phyloP scores from a whole-genome alignment of 2,888 invertebrate genomes.

The Laothoe populi region DNA sequence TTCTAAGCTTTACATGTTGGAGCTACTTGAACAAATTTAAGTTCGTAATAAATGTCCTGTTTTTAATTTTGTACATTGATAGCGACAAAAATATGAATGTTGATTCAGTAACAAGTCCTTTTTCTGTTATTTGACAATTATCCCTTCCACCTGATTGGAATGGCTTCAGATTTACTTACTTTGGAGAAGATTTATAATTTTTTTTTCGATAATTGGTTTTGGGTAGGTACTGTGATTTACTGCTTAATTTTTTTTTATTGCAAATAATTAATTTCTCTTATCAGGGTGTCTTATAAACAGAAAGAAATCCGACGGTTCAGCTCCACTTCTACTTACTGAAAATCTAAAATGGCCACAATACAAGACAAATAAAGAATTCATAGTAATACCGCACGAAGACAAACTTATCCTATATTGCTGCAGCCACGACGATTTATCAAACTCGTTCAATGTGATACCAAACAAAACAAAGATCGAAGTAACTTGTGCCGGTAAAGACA shows the following conservation, averaged over 20 bases:
- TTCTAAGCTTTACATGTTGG: not conserved
- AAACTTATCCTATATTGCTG: slow-evolving; percentile 37
- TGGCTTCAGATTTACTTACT: no score
- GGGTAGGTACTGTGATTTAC: no score
- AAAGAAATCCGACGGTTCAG: slow-evolving; percentile 21
- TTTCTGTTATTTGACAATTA: no score
- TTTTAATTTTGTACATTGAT: no score
- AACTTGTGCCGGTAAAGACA: slow-evolving; percentile 37
- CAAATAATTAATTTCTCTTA: not conserved
- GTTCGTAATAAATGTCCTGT: no score
- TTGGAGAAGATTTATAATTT: no score
- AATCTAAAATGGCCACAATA: slow-evolving; percentile 34
- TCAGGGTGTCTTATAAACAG: slow-evolving; percentile 34
- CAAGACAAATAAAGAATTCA: slow-evolving; percentile 27
- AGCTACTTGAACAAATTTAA: not conserved
- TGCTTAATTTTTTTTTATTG: no score
- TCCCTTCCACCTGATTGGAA: no score
- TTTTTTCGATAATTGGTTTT: no score
- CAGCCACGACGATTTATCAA: slow-evolving; percentile 26
- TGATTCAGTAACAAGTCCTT: no score
- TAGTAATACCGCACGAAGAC: slow-evolving; percentile 28
- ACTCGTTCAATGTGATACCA: slow-evolving; percentile 36
- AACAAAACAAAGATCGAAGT: slow-evolving; percentile 31
- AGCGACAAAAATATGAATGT: no score
- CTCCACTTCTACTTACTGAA: slow-evolving; percentile 37